A percentile compares a stretch with the other conserved stretches of the same genome.
Evolutionary conservation across 1,140 invertebrate genomes (phyloP).

Genomic region (Pararge aegeria): DNA sequence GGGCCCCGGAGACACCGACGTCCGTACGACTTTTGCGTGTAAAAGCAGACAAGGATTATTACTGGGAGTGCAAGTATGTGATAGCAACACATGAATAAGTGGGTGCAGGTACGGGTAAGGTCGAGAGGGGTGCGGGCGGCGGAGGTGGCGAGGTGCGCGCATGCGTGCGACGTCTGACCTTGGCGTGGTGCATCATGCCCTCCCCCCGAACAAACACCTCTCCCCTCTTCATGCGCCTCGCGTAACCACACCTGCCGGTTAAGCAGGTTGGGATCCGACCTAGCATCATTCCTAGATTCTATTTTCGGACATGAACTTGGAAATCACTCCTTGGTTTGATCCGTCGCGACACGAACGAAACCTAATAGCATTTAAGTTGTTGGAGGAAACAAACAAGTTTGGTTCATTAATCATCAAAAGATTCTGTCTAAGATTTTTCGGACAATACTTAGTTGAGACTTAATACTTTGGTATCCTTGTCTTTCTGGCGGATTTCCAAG

Average conservation of each 20-base stretch:
- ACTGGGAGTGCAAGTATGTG: slow-evolving; percentile 42
- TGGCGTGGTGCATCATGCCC: slow-evolving; percentile 66
- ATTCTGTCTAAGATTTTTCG: no score
- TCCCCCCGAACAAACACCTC: slow-evolving; percentile 41
- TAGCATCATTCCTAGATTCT: slow-evolving; percentile 63
- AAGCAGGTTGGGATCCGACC: slow-evolving; percentile 60
- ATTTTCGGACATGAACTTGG: slow-evolving; percentile 39
- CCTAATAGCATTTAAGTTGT: background rate
- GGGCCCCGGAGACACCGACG: background rate
- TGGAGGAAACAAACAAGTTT: background rate
- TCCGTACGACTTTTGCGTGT: slow-evolving; percentile 2
- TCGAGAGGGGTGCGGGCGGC: slow-evolving; percentile 27
- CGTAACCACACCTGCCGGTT: slow-evolving; percentile 66
- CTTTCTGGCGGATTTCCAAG: no score
- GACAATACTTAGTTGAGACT: no score
- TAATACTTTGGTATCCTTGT: no score
- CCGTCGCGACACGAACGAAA: background rate
- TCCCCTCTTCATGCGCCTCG: slow-evolving; percentile 47
- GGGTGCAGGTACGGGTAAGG: slow-evolving; percentile 51
- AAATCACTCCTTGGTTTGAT: slow-evolving; percentile 21
- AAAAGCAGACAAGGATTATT: slow-evolving; percentile 36
- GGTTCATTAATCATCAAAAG: no score
- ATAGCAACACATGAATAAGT: slow-evolving; percentile 55
- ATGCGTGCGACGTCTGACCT: slow-evolving; percentile 71
- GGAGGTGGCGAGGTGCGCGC: slow-evolving; percentile 36